Evolutionary conservation across 1,140 invertebrate genomes (phyloP).

Genomic region (fruit fly (Drosophila melanogaster)): Release_6_plus_ISO1_MT NT_033777.3:6098001-6098500

Average conservation of each 20-base stretch:
- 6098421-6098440: conserved; percentile 70
- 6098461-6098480: conserved; percentile 83
- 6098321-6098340: conserved; percentile 37
- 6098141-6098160: conserved; percentile 69
- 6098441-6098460: conserved; percentile 77
- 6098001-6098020: too few species aligned
- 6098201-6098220: conserved; percentile 26
- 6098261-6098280: conserved; percentile 58
- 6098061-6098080: conserved; percentile 1
- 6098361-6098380: conserved; percentile 69
- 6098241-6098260: conserved; percentile 41
- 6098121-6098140: conserved; percentile 41
- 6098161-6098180: conserved; percentile 58
- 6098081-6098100: conserved; percentile 65
- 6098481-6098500: conserved; percentile 75
- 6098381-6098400: conserved; percentile 19
- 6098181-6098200: neutral
- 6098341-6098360: conserved; percentile 64
- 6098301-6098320: conserved; percentile 47
- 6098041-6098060: neutral
- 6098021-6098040: neutral
- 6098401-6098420: conserved; percentile 50
- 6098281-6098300: conserved; percentile 43
- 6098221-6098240: conserved; percentile 31
- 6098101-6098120: conserved; percentile 69